phyloP scores from a whole-genome alignment of 2,113 vertebrate species.

The Hoplias malabaricus region DNA sequence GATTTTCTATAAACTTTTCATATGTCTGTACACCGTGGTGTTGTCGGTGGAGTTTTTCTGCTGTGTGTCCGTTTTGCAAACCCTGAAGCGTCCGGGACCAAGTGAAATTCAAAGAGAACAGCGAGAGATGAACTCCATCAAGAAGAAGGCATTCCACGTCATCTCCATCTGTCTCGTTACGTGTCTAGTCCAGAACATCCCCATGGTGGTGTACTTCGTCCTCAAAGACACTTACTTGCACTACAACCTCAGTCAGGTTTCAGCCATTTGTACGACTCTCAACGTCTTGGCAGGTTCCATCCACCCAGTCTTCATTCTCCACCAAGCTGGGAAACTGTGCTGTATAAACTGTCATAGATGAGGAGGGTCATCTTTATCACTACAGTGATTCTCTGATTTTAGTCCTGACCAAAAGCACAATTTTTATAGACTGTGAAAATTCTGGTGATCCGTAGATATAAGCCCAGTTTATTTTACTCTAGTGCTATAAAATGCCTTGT shows the following conservation, averaged over 20 bases:
- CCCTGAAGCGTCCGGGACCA: slow-evolving; percentile 4
- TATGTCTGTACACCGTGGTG: not conserved
- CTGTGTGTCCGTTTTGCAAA: slow-evolving; percentile 5
- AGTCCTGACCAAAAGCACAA: too few species aligned
- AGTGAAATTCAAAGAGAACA: not conserved
- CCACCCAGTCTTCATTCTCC: not conserved
- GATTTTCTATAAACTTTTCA: not conserved
- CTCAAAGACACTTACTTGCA: not conserved
- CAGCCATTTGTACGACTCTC: not conserved
- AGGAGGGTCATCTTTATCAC: too few species aligned
- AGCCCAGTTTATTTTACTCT: too few species aligned
- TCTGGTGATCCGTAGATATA: too few species aligned
- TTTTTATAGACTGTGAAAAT: too few species aligned
- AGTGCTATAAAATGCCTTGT: too few species aligned
- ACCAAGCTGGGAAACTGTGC: slow-evolving; percentile 6
- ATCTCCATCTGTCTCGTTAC: not conserved
- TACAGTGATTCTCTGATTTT: too few species aligned
- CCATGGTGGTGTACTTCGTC: not conserved
- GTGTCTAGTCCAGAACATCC: not conserved
- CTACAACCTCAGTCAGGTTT: too few species aligned
- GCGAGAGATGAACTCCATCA: not conserved
- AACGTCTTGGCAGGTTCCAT: not conserved
- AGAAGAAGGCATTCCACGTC: not conserved
- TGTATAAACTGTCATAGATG: not conserved
- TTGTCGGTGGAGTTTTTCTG: not conserved